These are phyloP conservation scores for Ctenicera cuprea DNA, from an alignment of 2,888 invertebrate species.

Conservation along the genomic window DNA sequence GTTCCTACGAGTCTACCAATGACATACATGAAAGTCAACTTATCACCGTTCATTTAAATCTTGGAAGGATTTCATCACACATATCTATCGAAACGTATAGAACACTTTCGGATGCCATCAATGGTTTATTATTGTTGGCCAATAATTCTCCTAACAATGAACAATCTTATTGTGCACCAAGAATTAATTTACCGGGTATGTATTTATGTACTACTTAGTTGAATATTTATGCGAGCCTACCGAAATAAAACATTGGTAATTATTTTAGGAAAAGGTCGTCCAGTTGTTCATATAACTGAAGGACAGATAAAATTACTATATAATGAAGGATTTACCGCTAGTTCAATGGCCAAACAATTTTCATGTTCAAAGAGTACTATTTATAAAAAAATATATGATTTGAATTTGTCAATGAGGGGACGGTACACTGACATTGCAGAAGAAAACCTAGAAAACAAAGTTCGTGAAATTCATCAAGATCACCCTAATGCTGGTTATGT, in stretches of 20 bases:
- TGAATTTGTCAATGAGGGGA: constrained; percentile 18
- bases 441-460: constrained; percentile 8
- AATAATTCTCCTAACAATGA: background rate
- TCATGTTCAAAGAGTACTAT: constrained; percentile 2
- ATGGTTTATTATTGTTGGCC: constrained; percentile 5
- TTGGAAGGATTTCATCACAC: no score
- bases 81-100: constrained; percentile 1
- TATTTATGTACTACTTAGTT: background rate
- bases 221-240: no score
- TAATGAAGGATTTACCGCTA: constrained; percentile 29
- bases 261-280: constrained; percentile 33
- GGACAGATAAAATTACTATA: constrained; percentile 24
- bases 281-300: background rate
- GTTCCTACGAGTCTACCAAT: constrained; percentile 22
- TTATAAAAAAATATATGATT: constrained; percentile 21
- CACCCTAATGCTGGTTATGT: constrained; percentile 30
- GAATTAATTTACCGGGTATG: constrained; percentile 13
- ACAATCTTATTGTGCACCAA: background rate
- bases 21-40: background rate
- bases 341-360: constrained; percentile 7
- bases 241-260: background rate
- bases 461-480: constrained; percentile 17
- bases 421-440: constrained; percentile 25
- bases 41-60: no score
- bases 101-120: constrained; percentile 14